A percentile compares a stretch with the other conserved stretches of the same genome.
These are phyloP conservation scores for Girardia tigrina DNA, from an alignment of 2,888 invertebrate species.

Conservation along the genomic window DNA sequence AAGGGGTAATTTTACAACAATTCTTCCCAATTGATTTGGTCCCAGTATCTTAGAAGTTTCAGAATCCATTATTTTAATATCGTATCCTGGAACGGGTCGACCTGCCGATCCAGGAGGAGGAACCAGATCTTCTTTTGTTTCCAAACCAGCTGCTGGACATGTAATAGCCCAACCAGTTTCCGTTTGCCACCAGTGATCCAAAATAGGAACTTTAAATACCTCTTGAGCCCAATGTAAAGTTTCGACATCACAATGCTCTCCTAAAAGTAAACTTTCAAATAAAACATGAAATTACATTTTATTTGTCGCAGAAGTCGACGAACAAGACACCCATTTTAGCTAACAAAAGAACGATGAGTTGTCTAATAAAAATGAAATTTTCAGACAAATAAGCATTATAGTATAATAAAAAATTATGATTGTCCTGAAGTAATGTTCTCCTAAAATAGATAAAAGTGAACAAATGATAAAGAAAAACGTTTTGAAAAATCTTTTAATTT, in stretches of 20 bases:
- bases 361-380: no score
- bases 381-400: no score
- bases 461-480: no score
- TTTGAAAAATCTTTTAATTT: no score
- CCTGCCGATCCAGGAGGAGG: slow-evolving; percentile 63
- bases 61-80: slow-evolving; percentile 48
- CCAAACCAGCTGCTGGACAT: slow-evolving; percentile 66
- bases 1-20: slow-evolving; percentile 63
- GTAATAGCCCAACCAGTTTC: slow-evolving; percentile 81
- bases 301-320: no score
- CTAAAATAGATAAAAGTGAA: no score
- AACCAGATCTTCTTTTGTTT: slow-evolving; percentile 53
- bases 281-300: no score
- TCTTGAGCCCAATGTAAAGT: slow-evolving; percentile 66
- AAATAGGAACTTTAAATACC: slow-evolving; percentile 60
- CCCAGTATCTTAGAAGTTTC: background rate
- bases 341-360: no score
- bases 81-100: slow-evolving; percentile 72
- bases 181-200: slow-evolving; percentile 95
- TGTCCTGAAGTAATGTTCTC: no score
- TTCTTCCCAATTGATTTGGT: slow-evolving; percentile 58
- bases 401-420: no score
- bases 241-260: slow-evolving; percentile 81
- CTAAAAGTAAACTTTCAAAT: no score
- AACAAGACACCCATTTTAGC: no score